Percentiles rank a stretch among this genome's conserved stretches.
Evolutionary conservation across 2,888 invertebrate genomes (phyloP).

Genomic region (Mesoligia furuncula): DNA sequence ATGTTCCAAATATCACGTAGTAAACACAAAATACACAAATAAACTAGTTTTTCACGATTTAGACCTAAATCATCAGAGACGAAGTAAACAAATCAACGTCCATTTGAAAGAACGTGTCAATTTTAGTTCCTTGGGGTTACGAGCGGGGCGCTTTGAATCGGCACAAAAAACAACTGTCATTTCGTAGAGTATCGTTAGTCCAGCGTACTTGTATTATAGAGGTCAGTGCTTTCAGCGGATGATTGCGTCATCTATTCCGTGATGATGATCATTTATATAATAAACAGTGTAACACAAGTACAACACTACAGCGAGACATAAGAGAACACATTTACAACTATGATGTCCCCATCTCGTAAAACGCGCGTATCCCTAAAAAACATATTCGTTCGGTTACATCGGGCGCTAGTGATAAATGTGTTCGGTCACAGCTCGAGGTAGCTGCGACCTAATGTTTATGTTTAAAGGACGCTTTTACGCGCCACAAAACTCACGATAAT

Average conservation of each 20-base stretch:
- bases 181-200: too few species aligned
- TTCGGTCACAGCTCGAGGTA: conserved; percentile 38
- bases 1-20: too few species aligned
- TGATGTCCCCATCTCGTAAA: conserved; percentile 35
- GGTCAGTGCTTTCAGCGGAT: too few species aligned
- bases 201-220: too few species aligned
- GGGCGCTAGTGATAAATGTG: conserved; percentile 49
- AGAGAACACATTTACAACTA: conserved; percentile 25
- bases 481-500: conserved; percentile 65
- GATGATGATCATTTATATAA: neutral
- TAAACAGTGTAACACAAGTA: neutral
- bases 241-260: neutral
- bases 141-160: too few species aligned
- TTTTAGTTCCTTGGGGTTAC: too few species aligned
- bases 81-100: too few species aligned
- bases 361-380: conserved; percentile 44
- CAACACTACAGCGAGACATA: neutral
- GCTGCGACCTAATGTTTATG: conserved; percentile 59
- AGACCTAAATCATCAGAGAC: too few species aligned
- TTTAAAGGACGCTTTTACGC: conserved; percentile 58
- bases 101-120: too few species aligned
- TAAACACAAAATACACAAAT: too few species aligned
- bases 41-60: too few species aligned
- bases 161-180: too few species aligned
- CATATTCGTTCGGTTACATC: conserved; percentile 39